Evolutionary conservation across 2,888 invertebrate species (phyloP).

Genomic region (Clepsis dumicolana): DNA sequence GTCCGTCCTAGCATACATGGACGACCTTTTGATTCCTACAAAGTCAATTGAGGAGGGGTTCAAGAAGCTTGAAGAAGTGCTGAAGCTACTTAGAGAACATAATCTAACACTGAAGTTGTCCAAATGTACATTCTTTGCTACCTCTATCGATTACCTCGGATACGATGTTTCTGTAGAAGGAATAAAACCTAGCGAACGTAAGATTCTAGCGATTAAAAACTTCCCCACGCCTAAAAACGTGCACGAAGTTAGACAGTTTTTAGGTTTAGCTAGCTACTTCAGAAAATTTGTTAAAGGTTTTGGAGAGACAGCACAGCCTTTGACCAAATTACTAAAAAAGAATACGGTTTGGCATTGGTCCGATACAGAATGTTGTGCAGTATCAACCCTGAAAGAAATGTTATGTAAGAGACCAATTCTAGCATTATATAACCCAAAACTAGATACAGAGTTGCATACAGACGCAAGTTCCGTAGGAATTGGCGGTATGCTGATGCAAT

Average conservation of each 20-base stretch:
- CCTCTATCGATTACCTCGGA: constrained; percentile 45
- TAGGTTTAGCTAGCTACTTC: constrained; percentile 3
- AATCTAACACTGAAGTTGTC: constrained; percentile 36
- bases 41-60: no score
- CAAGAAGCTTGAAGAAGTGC: background rate
- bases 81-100: no score
- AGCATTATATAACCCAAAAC: constrained; percentile 2
- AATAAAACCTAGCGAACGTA: constrained; percentile 40
- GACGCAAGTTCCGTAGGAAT: no score
- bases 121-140: constrained; percentile 23
- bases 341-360: background rate
- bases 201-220: constrained; percentile 42
- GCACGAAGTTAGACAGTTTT: background rate
- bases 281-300: background rate
- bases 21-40: no score
- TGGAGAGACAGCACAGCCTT: background rate
- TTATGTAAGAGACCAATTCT: background rate
- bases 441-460: background rate
- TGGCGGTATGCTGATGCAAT: no score
- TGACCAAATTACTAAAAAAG: background rate
- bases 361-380: background rate
- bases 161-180: constrained; percentile 47
- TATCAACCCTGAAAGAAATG: background rate
- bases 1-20: no score
- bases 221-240: constrained; percentile 44